Evolutionary conservation across 2,113 vertebrate genomes (phyloP).

Genomic region (Eptesicus fuscus): DNA sequence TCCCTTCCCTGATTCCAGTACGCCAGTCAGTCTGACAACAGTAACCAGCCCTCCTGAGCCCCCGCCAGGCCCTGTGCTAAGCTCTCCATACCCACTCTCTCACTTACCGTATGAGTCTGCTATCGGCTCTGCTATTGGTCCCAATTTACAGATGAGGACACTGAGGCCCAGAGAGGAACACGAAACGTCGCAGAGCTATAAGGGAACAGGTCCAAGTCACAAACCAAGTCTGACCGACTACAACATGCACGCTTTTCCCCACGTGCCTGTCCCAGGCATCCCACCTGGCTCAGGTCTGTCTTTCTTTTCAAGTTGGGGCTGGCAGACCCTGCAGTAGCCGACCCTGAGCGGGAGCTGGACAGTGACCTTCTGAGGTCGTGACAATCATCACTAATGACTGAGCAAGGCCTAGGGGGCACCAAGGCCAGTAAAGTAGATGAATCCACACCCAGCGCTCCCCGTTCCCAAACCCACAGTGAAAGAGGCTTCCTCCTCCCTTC

Average conservation of each 20-base stretch:
- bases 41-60: background rate
- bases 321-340: background rate
- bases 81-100: too few species aligned
- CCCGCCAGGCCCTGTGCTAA: background rate
- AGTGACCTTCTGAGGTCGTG: background rate
- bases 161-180: background rate
- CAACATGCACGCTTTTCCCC: background rate
- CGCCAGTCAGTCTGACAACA: fast-evolving
- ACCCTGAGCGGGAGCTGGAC: background rate
- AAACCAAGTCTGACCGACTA: background rate
- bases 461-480: background rate
- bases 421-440: background rate
- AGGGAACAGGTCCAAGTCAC: background rate
- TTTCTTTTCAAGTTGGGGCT: background rate
- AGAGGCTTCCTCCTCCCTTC: background rate
- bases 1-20: background rate
- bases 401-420: background rate
- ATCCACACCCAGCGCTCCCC: background rate
- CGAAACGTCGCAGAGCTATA: background rate
- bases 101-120: background rate
- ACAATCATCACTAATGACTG: background rate
- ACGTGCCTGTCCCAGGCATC: background rate
- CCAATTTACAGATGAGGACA: background rate
- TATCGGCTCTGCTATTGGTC: background rate
- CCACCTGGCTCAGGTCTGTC: background rate